A percentile compares a stretch with the other conserved stretches of the same genome.
Conservation (phyloP, 2,113 vertebrate species). For the Cnemophilus loriae region DNA sequence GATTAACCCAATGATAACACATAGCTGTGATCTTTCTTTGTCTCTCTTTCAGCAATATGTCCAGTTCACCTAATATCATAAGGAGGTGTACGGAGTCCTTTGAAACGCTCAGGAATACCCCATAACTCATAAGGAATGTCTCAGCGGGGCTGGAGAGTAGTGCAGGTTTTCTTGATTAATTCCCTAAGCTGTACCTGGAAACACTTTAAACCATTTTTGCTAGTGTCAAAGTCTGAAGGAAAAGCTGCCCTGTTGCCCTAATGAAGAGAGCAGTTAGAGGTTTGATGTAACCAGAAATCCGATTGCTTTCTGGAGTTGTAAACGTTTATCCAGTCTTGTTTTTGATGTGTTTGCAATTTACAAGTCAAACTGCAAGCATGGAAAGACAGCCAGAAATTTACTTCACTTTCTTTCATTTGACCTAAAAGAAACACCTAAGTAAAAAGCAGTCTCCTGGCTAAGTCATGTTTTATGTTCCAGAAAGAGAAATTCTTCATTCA, state of each 20-base stretch:
- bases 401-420: not conserved
- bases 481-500: not conserved
- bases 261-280: not conserved
- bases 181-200: not conserved
- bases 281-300: not conserved
- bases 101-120: not conserved
- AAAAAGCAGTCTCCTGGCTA: not conserved
- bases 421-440: not conserved
- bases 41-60: not conserved
- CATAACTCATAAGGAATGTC: not conserved
- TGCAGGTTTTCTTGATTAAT: not conserved
- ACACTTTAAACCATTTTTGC: not conserved
- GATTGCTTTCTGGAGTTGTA: not conserved
- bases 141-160: fast-evolving
- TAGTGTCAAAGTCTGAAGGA: not conserved
- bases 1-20: not conserved
- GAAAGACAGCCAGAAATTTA: not conserved
- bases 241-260: not conserved
- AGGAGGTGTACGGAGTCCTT: not conserved
- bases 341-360: not conserved
- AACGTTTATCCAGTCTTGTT: not conserved
- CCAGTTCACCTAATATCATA: not conserved
- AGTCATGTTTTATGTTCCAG: not conserved
- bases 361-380: not conserved
- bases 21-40: not conserved